Base-by-base conservation (phyloP, 2,888 invertebrate genomes). In the Saturnia japonica region DNA sequence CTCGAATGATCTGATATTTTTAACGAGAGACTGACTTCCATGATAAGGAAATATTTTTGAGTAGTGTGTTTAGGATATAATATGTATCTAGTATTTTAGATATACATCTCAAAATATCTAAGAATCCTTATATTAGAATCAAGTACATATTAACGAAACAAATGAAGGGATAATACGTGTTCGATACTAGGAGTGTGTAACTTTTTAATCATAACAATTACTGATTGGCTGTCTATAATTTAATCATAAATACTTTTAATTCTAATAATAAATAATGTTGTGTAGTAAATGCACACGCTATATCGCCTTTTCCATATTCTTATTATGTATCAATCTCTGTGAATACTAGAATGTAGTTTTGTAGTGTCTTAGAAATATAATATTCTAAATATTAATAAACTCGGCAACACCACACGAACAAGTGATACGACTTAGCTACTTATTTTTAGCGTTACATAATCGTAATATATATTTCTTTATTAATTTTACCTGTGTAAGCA, bases 321-420 rank as follows among this genome's bases (percentile, higher is more conserved):
- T 87, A 78, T 84, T 77, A 83, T 88, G 88, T 90, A 91, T 90
- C 90, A 86, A 88, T 90, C 89, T 90, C 90, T 93, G 93, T 93
- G 93, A 93, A 93, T 93, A 93, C 85, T 92, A 93, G 91, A 83
- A 81, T 77, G 92, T 93, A 92, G 93, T 82, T 81, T 69, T 71
- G 92, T 93, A 93, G 93, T 92, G 92, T 91, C 89, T 92, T 93
- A 93, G 93, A 88, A 88, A 87, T 84, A 85, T 87, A 89, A 93
- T 91, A 92, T 93, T 93, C 93, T 92, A 93, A 93, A 93, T 91
- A 92, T 90, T 85, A 67, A 70, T 68, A 71, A 89, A 91, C 85
- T 88, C 85, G 87, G 85, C 91, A 91, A 93, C 93, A 93, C 93
- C 93, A 93, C 89, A 89, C 88, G 85, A 86, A 88, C 82, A 89